phyloP scores from a whole-genome alignment of 1,140 invertebrate genomes.

The Drosophila setifemur region DNA sequence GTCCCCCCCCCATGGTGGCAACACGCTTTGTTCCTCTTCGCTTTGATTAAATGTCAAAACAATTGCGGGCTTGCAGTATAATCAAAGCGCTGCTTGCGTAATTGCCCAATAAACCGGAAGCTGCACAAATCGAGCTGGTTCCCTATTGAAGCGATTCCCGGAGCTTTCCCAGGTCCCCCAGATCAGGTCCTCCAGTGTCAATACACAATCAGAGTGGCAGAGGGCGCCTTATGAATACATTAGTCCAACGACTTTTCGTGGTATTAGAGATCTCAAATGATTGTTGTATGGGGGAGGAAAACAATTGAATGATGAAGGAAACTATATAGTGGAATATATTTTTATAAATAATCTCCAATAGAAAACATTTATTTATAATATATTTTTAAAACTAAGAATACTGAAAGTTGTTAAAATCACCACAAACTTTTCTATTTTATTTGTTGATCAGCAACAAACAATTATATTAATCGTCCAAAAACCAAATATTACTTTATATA shows the following conservation, averaged over 20 bases:
- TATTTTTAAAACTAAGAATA: not conserved
- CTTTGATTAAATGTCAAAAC: slow-evolving; percentile 77
- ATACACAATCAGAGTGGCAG: slow-evolving; percentile 2
- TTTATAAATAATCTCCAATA: too few species aligned
- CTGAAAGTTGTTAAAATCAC: not conserved
- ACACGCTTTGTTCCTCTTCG: slow-evolving; percentile 38
- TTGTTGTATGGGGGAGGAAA: not conserved
- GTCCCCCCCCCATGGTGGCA: not conserved
- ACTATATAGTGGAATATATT: not conserved
- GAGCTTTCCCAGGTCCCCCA: not conserved
- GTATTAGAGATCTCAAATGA: too few species aligned
- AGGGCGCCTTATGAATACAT: slow-evolving; percentile 1
- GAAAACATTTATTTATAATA: not conserved
- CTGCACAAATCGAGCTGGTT: slow-evolving; percentile 33
- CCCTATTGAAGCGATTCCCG: not conserved
- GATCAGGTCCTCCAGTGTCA: not conserved
- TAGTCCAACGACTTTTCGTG: not conserved
- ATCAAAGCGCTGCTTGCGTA: slow-evolving; percentile 67
- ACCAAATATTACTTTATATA: too few species aligned
- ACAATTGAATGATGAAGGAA: not conserved
- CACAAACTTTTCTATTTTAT: too few species aligned
- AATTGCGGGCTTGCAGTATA: slow-evolving; percentile 68
- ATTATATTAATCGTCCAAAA: too few species aligned
- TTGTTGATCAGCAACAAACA: too few species aligned
- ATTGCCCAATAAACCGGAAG: slow-evolving; percentile 75